Percentiles rank a stretch among this genome's conserved stretches.
These are phyloP conservation scores for Calliopum simillimum DNA, from an alignment of 2,888 invertebrate genomes.

Conservation along the genomic window DNA sequence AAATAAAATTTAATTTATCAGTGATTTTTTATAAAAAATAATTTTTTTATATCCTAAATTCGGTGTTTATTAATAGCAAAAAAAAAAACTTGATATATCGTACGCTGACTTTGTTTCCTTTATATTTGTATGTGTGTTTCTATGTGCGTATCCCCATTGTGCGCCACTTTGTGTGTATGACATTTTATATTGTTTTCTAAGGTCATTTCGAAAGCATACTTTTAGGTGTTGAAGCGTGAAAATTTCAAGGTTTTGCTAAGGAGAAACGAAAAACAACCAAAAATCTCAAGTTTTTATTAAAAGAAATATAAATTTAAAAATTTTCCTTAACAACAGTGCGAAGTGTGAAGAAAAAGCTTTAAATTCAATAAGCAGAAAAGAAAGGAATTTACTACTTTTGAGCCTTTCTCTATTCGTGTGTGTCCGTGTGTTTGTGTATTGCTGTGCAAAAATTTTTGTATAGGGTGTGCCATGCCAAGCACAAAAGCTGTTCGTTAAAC, in stretches of 20 bases:
- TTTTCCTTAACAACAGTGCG: too few species aligned
- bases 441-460: constrained; percentile 33
- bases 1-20: too few species aligned
- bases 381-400: background rate
- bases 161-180: constrained; percentile 35
- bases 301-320: too few species aligned
- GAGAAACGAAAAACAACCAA: too few species aligned
- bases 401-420: constrained; percentile 5
- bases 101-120: too few species aligned
- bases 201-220: constrained; percentile 50
- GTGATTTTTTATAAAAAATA: too few species aligned
- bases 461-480: constrained; percentile 23
- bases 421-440: constrained; percentile 34
- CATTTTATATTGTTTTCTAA: constrained; percentile 48
- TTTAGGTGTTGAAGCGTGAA: constrained; percentile 30
- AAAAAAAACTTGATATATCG: too few species aligned
- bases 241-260: background rate
- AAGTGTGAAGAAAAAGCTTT: too few species aligned
- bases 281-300: too few species aligned
- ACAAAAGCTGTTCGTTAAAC: background rate
- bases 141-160: constrained; percentile 14
- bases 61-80: too few species aligned
- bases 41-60: too few species aligned
- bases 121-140: constrained; percentile 5
- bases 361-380: too few species aligned